Base-by-base conservation (phyloP, 2,113 vertebrate species). In the Hyaena hyaena region DNA sequence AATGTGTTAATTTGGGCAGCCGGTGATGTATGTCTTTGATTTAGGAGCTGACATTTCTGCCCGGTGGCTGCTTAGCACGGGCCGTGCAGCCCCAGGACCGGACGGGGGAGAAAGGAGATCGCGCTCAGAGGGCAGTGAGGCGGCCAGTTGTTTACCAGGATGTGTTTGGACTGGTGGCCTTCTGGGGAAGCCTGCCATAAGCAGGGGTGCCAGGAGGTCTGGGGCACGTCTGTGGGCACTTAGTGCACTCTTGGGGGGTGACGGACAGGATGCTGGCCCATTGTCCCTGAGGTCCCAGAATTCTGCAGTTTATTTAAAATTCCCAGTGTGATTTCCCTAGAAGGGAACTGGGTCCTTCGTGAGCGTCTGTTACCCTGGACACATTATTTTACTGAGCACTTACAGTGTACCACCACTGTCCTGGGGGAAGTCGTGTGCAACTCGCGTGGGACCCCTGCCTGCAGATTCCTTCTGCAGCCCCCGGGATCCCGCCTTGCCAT, bases 11-110 rank as follows among this genome's bases (percentile, higher is more conserved):
- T 98, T 92, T 93, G 96, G 97, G 98, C 4, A 2, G 96, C 91
- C 10, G 48, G 95, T 90, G 98, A 97, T 95, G 93, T 68, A 96
- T 82, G 92, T 90, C 96, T 98, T 96, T 98, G 98, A 98, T 96
- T 98, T 97, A 94, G 95, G 88, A 96, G 96, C 95, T 98, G 98
- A 97, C 98, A 97, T 93, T 97, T 97, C 85, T 85, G 93, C 87
- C 94, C 28, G 11, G 89, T 80, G 92, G 96, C 74, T 28, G 96
- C 96, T 48, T 69, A 6, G 97, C 24, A 31, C 74, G 98, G 74
- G 69, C n/a, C 39, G 63, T 24, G 87, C 48, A 28, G 58, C 28
- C 87, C 50, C 1, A 28, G 24, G 45, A 23, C 55, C 45, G 80
- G 88, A 69, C 6, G 0, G 23, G 86, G 86, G 74, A 48, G 53